A percentile compares a stretch with the other conserved stretches of the same genome.
phyloP scores from a whole-genome alignment of 2,797 vertebrate species.

The Myotis myotis region DNA sequence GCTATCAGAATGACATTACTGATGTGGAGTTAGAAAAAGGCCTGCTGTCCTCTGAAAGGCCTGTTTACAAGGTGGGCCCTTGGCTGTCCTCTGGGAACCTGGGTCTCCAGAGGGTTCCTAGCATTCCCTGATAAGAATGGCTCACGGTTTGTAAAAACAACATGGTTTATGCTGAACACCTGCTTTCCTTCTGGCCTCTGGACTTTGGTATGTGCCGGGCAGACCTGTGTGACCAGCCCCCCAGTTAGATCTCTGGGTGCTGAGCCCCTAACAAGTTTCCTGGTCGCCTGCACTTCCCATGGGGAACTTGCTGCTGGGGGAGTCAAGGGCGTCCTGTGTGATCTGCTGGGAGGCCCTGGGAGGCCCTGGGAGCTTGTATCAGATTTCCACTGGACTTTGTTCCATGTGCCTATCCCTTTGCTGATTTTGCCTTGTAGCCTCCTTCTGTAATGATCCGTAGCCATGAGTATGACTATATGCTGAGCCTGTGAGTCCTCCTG shows the following conservation, averaged over 20 bases:
- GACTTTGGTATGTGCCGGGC: rapidly evolving
- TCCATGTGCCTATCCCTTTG: not conserved
- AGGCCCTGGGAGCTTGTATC: not conserved
- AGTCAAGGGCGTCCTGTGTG: not conserved
- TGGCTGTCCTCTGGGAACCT: not conserved
- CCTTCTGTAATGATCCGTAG: not conserved
- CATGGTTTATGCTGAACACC: not conserved
- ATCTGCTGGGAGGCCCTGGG: not conserved
- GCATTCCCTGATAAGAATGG: no score
- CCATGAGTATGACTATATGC: not conserved
- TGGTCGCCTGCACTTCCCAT: rapidly evolving
- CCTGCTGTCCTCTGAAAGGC: not conserved
- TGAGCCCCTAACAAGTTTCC: not conserved
- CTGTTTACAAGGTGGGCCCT: not conserved
- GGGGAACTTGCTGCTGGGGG: not conserved
- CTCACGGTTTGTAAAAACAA: not conserved
- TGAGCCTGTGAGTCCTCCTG: not conserved
- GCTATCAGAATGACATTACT: not conserved
- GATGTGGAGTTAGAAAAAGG: not conserved
- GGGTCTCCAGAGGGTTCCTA: not conserved
- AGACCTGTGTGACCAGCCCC: not conserved
- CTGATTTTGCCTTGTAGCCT: not conserved
- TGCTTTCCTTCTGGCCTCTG: not conserved
- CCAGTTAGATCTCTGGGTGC: not conserved
- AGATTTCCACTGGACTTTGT: not conserved